Evolutionary conservation across 1,140 invertebrate genomes (phyloP), one percentile per base, ranked within the genome.

Genomic region (Hermetia illucens): DNA sequence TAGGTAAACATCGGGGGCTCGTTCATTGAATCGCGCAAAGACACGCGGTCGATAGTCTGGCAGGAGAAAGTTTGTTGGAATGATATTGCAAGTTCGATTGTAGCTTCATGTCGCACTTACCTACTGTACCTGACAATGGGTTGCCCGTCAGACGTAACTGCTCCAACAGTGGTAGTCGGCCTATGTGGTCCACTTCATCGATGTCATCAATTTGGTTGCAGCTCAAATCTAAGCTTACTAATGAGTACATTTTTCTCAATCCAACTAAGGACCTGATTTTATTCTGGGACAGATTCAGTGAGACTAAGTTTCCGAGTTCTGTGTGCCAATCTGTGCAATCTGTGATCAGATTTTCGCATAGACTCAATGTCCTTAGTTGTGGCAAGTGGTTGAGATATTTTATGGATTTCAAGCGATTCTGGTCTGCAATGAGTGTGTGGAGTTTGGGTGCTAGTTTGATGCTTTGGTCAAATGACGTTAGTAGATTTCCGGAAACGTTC

Each of bases 21-120:
- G 67, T 27, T 73, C 70, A 31, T 81, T 80, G 53, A 93, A 90
- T 37, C 78, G 71, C 47, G 86, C 80, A 36, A 96, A 66, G 1
- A 92, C 81, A 55, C 86, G 86, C 1, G 89, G 80, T 51, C 92
- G 71, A 59, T 95, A 97, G 63, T 96, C 92, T 45, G 15, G 32
- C 24, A n/a, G 29, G 10, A 25, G 15, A 16, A 34, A 27, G 16
- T 34, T 10, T 29, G 16, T 10, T 9, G n/a, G 0, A 5, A 29
- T 20, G 10, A 10, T 20, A 36, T 5, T 36, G 15, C 21, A 36
- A 21, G 20, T 24, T 17, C 33, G 10, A 12, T 22, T 8, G 24
- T 13, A 5, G 15, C 9, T 15, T 16, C 10, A 31, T 12, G 9
- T n/a, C n/a, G n/a, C 16, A 43, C 51, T 47, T 34, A 58, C 55